These are phyloP conservation scores for Polyommatus iphigenia DNA, from an alignment of 2,888 invertebrate genomes.

Conservation along the genomic window DNA sequence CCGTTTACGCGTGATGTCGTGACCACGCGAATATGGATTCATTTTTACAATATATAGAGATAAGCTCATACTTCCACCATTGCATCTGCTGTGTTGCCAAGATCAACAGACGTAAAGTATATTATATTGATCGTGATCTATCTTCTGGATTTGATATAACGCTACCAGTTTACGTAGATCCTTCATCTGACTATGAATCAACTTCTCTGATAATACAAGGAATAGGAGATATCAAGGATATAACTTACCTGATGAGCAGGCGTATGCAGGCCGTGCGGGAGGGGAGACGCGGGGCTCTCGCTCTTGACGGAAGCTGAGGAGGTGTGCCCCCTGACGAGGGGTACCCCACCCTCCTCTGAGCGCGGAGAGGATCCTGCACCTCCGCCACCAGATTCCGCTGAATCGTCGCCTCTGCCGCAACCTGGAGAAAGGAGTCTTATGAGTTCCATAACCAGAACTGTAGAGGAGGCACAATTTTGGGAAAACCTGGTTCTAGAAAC, in stretches of 20 bases:
- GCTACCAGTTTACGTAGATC: too few relatives aligned
- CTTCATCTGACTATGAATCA: too few relatives aligned
- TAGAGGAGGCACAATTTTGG: neutral
- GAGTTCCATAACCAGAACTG: neutral
- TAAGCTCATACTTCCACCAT: too few relatives aligned
- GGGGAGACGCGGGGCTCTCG: slow-evolving; percentile 83
- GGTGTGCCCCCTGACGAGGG: slow-evolving; percentile 86
- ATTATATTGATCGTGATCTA: too few relatives aligned
- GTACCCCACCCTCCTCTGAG: slow-evolving; percentile 74
- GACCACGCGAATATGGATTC: too few relatives aligned
- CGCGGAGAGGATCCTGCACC: slow-evolving; percentile 79
- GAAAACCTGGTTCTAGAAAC: too few relatives aligned
- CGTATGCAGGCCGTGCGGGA: slow-evolving; percentile 67
- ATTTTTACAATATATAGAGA: too few relatives aligned
- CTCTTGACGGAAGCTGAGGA: slow-evolving; percentile 96
- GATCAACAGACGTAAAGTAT: too few relatives aligned
- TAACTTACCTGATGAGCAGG: slow-evolving; percentile 68
- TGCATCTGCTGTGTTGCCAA: too few relatives aligned
- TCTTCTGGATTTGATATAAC: too few relatives aligned
- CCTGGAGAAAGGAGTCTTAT: slow-evolving; percentile 54
- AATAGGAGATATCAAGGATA: neutral
- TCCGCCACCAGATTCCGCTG: slow-evolving; percentile 75
- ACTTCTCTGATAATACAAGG: too few relatives aligned
- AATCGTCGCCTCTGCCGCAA: slow-evolving; percentile 81
- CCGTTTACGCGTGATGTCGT: too few relatives aligned